Evolutionary conservation across 2,888 invertebrate genomes (phyloP).

Genomic region (Apodemia duryi): DNA sequence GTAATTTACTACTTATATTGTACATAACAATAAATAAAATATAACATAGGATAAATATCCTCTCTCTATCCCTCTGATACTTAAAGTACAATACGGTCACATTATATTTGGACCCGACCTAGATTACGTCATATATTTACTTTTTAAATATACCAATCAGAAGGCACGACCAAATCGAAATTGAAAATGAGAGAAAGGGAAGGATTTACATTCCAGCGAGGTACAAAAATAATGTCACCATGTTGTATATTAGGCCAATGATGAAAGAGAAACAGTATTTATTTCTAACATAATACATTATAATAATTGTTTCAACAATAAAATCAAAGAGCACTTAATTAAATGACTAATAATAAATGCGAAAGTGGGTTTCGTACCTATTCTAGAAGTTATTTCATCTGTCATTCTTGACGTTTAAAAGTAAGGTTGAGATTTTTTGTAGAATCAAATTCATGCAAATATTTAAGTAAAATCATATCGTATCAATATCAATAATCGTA

Average conservation of each 20-base stretch:
- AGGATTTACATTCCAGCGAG: too few species aligned
- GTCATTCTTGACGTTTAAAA: neutral
- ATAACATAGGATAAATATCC: neutral
- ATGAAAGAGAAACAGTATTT: neutral
- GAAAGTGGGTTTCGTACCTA: neutral
- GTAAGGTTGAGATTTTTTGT: neutral
- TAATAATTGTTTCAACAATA: neutral
- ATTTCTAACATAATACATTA: neutral
- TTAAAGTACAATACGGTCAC: neutral
- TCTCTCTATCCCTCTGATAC: neutral
- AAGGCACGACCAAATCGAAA: neutral
- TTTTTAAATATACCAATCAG: neutral
- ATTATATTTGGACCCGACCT: neutral
- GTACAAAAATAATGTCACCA: neutral
- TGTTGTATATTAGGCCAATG: neutral
- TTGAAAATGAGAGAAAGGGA: too few species aligned
- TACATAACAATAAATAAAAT: neutral
- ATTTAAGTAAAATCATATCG: too few species aligned
- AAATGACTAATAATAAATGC: conserved; percentile 4
- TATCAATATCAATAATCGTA: too few species aligned
- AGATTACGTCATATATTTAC: neutral
- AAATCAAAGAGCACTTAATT: neutral
- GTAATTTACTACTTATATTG: conserved; percentile 9
- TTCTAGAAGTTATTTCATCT: neutral
- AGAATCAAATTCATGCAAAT: neutral